A percentile compares a stretch with the other conserved stretches of the same genome.
Conservation (phyloP, 2,113 vertebrate species). For the Hymenochirus boettgeri region DNA sequence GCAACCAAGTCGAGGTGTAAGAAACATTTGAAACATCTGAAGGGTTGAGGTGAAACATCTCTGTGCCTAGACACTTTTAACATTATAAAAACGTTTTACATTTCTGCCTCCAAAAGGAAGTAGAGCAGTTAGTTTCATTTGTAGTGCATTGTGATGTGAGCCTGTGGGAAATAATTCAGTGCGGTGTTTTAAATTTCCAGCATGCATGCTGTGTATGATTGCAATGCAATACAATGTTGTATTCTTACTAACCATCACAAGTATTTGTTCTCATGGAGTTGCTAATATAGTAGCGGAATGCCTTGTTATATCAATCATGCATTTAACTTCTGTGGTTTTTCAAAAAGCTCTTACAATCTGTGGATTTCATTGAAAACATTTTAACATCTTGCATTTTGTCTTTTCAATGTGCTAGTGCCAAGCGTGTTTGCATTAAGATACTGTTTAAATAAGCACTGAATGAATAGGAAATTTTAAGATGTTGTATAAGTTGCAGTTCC, state of each 20-base stretch:
- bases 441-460: no score
- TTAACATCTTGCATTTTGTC: conserved; percentile 1
- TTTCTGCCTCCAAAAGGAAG: no score
- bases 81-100: no score
- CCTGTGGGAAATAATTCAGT: conserved; percentile 25
- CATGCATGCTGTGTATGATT: conserved; percentile 39
- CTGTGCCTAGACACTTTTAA: no score
- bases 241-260: conserved; percentile 27
- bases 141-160: neutral
- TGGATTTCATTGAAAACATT: neutral
- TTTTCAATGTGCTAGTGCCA: neutral
- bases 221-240: conserved; percentile 15
- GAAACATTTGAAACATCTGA: no score
- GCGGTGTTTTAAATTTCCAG: conserved; percentile 21
- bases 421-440: no score
- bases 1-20: no score
- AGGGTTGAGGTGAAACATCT: no score
- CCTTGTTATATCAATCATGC: conserved; percentile 15
- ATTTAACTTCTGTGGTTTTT: conserved; percentile 1
- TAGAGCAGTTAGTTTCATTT: neutral
- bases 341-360: neutral
- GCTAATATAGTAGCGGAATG: conserved; percentile 25
- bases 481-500: no score
- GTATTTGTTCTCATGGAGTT: conserved; percentile 29
- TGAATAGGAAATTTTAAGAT: no score